phyloP scores from a whole-genome alignment of 1,140 invertebrate genomes.

The Radopholus similis region DNA sequence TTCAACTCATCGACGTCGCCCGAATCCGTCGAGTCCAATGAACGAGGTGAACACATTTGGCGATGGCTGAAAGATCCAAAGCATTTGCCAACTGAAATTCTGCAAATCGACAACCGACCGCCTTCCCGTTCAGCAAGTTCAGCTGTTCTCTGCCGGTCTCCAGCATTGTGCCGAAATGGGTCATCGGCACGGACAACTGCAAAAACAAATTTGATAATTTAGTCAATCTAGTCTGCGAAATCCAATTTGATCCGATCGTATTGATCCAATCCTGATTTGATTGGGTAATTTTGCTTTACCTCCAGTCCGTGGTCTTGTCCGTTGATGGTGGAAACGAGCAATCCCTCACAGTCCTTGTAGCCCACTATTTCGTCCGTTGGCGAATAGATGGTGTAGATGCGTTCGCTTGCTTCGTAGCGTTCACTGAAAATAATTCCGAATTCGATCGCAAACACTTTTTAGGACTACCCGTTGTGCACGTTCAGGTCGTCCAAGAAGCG shows the following conservation, averaged over 20 bases:
- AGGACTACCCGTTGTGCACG: background rate
- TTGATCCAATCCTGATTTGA: background rate
- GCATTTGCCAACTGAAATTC: no score
- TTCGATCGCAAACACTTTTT: background rate
- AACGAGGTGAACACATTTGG: no score
- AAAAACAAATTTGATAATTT: background rate
- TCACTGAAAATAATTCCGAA: background rate
- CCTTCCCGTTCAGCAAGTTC: slow-evolving; percentile 5
- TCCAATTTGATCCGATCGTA: background rate
- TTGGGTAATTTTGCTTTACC: background rate
- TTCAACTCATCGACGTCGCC: no score
- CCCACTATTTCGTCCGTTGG: background rate
- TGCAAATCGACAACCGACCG: no score
- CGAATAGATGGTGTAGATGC: slow-evolving; percentile 4
- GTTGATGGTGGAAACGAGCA: background rate
- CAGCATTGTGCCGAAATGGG: slow-evolving; percentile 14
- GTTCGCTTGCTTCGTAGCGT: background rate
- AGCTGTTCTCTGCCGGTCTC: slow-evolving; percentile 3
- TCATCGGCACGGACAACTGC: background rate
- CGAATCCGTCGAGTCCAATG: no score
- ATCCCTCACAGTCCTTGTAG: background rate
- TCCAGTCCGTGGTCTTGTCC: background rate
- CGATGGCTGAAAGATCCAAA: no score
- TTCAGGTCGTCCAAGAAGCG: slow-evolving; percentile 12
- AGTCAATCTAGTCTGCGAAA: no score